phyloP scores from a whole-genome alignment of 2,797 vertebrate genomes.

The Thripadectes ignobilis region DNA sequence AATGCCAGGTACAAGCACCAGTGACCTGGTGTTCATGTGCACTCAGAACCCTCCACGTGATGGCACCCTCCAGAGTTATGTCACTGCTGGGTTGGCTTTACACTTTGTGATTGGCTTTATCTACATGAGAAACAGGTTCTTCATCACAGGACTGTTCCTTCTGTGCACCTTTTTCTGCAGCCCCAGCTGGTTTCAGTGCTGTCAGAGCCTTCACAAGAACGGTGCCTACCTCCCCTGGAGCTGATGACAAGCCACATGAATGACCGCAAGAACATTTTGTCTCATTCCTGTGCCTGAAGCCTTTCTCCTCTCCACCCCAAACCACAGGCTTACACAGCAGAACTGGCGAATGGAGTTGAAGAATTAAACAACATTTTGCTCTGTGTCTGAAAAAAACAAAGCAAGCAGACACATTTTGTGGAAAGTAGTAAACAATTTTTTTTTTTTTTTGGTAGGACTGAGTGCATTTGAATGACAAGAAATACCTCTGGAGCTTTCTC shows the following conservation, averaged over 20 bases:
- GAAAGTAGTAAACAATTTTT: neutral
- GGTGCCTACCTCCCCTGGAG: neutral
- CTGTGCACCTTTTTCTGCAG: neutral
- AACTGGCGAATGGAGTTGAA: neutral
- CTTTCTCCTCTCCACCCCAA: neutral
- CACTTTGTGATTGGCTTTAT: neutral
- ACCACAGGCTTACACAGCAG: neutral
- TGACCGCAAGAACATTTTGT: conserved; percentile 18
- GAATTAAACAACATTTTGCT: neutral
- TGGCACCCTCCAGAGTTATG: neutral
- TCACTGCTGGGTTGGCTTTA: rapidly evolving
- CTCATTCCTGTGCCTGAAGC: neutral
- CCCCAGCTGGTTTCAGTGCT: neutral
- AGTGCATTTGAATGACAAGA: neutral
- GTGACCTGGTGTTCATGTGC: rapidly evolving
- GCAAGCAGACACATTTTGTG: neutral
- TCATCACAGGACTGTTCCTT: neutral
- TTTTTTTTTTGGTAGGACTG: neutral
- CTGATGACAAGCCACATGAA: neutral
- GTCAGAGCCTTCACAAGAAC: neutral
- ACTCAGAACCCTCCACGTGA: rapidly evolving
- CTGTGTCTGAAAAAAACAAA: neutral
- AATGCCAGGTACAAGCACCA: rapidly evolving
- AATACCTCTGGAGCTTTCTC: neutral
- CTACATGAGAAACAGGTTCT: neutral